These are phyloP conservation scores for Oscheius onirici DNA, from an alignment of 2,888 invertebrate species.

Conservation along the genomic window DNA sequence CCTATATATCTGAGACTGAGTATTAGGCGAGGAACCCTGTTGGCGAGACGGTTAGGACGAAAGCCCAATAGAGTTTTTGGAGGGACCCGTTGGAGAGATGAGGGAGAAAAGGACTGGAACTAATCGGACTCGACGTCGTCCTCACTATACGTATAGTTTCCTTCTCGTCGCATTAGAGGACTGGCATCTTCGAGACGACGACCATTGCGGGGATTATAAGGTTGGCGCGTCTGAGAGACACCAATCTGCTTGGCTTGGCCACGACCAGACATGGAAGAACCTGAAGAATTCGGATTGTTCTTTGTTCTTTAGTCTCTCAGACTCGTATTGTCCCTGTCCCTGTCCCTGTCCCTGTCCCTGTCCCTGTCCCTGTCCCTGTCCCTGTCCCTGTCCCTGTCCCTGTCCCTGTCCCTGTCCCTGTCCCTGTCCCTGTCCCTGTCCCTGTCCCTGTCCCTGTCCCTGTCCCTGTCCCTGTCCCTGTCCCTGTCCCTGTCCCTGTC, in stretches of 20 bases:
- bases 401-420: too few species aligned
- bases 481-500: too few species aligned
- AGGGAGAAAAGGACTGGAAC: neutral
- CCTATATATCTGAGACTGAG: conserved; percentile 6
- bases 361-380: too few species aligned
- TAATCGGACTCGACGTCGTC: conserved; percentile 32
- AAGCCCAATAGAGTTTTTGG: neutral
- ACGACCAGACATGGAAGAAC: conserved; percentile 50
- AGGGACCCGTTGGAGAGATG: conserved; percentile 9
- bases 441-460: too few species aligned
- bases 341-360: neutral
- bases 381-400: too few species aligned
- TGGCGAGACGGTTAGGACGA: neutral
- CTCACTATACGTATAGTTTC: conserved; percentile 57
- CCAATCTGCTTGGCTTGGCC: conserved; percentile 2
- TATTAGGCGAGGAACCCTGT: conserved; percentile 16
- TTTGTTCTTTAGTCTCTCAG: neutral
- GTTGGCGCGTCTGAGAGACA: conserved; percentile 17
- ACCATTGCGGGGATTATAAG: conserved; percentile 18
- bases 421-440: too few species aligned
- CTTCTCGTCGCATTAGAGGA: conserved; percentile 60
- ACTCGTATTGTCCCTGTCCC: too few species aligned
- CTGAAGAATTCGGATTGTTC: conserved; percentile 29
- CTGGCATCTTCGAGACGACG: conserved; percentile 52
- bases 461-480: too few species aligned